Conservation (phyloP, 2,797 vertebrate genomes). For the Pipistrellus pygmaeus region DNA sequence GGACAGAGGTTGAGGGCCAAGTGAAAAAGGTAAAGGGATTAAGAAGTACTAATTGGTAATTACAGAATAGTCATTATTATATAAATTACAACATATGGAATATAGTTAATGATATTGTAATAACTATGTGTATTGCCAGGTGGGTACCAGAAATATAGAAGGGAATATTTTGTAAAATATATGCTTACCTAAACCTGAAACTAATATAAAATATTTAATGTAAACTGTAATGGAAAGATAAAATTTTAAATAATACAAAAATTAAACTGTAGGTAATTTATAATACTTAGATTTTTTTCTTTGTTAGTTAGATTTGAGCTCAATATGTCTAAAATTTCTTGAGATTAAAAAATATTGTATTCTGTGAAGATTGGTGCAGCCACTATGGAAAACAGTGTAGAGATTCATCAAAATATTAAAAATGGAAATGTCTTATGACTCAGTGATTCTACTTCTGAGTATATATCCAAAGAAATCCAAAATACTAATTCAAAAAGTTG, state of each 20-base stretch:
- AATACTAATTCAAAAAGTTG: not conserved
- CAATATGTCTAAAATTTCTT: not conserved
- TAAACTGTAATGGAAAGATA: not conserved
- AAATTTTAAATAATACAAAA: not conserved
- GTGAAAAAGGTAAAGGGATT: not conserved
- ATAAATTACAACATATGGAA: not conserved
- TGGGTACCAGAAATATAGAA: not conserved
- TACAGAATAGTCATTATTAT: not conserved
- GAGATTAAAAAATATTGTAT: slow-evolving; percentile 1
- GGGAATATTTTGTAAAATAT: not conserved
- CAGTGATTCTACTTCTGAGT: not conserved
- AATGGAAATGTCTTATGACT: not conserved
- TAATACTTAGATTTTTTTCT: not conserved
- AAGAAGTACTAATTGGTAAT: not conserved
- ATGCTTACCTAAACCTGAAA: not conserved
- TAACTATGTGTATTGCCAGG: not conserved
- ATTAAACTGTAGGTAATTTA: slow-evolving; percentile 23
- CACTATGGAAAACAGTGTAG: not conserved
- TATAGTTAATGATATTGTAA: not conserved
- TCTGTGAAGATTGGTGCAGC: not conserved
- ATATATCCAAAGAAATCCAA: not conserved
- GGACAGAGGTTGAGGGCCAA: no score
- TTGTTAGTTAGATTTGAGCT: slow-evolving; percentile 30
- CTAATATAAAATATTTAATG: not conserved
- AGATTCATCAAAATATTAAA: not conserved